Conservation (phyloP, 2,888 invertebrate species). For the Callinectes sapidus region DNA sequence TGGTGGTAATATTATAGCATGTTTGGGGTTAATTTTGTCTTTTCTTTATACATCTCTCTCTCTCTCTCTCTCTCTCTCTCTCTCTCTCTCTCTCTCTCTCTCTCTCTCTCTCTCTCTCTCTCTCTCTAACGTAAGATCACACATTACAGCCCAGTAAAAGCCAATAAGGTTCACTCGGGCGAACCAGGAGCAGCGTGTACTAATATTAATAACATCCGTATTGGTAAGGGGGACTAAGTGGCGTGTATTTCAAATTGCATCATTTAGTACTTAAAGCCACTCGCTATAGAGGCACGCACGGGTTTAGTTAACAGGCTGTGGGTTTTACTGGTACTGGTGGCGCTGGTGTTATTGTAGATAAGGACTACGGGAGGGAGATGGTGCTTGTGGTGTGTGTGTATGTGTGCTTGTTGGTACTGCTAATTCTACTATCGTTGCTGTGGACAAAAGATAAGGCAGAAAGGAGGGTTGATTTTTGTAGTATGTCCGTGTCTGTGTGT, state of each 20-base stretch:
- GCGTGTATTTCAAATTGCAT: not conserved
- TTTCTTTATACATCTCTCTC: not conserved
- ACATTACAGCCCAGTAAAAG: not conserved
- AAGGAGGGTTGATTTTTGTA: too few species aligned
- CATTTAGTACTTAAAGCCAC: not conserved
- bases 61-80: conserved; percentile 4
- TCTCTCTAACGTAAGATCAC: not conserved
- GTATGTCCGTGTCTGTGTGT: too few species aligned
- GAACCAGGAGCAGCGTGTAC: not conserved
- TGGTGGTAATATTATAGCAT: not conserved
- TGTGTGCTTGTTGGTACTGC: too few species aligned
- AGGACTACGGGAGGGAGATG: not conserved
- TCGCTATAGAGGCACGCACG: not conserved
- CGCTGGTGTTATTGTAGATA: not conserved
- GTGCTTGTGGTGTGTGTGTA: not conserved
- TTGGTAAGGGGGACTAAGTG: not conserved
- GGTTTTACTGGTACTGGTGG: not conserved
- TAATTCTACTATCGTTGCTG: too few species aligned
- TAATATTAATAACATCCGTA: not conserved
- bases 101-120: not conserved
- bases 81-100: not conserved
- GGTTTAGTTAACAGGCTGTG: not conserved
- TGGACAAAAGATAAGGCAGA: too few species aligned
- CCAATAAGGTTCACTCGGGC: not conserved
- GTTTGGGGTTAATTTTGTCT: not conserved